Evolutionary conservation across 2,113 vertebrate genomes (phyloP).

Genomic region (Dicaeum eximium): DNA sequence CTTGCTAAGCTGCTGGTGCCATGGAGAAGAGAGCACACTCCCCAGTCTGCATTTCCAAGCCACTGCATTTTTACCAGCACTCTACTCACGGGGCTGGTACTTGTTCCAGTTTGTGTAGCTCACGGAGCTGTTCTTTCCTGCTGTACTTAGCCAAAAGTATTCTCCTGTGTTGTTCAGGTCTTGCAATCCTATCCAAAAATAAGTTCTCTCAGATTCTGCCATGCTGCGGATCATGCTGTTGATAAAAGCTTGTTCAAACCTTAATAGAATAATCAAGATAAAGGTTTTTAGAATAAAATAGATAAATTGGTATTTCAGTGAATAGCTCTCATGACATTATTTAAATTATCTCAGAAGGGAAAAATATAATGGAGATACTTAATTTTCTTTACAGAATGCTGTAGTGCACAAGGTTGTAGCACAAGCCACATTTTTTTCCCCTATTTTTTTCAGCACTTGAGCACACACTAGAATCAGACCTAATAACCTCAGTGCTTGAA

Average conservation of each 20-base stretch:
- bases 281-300: constrained; percentile 26
- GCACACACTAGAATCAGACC: not conserved
- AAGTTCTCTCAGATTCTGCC: constrained; percentile 66
- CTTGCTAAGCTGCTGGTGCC: not conserved
- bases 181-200: constrained; percentile 88
- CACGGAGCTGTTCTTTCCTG: constrained; percentile 44
- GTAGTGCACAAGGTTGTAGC: not conserved
- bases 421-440: not conserved
- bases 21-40: not conserved
- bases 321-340: not conserved
- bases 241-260: constrained; percentile 94
- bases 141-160: constrained; percentile 80
- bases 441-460: not conserved
- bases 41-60: too few relatives aligned
- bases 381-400: not conserved
- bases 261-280: constrained; percentile 60
- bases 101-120: constrained; percentile 88
- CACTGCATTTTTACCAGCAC: not conserved
- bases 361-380: not conserved
- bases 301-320: not conserved
- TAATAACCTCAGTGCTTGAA: not conserved
- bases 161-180: constrained; percentile 78
- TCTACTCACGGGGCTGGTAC: constrained; percentile 85
- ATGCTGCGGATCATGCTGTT: constrained; percentile 82
- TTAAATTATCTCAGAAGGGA: not conserved